Conservation (phyloP, 1,140 invertebrate genomes). For the Pogonomyrmex californicus region DNA sequence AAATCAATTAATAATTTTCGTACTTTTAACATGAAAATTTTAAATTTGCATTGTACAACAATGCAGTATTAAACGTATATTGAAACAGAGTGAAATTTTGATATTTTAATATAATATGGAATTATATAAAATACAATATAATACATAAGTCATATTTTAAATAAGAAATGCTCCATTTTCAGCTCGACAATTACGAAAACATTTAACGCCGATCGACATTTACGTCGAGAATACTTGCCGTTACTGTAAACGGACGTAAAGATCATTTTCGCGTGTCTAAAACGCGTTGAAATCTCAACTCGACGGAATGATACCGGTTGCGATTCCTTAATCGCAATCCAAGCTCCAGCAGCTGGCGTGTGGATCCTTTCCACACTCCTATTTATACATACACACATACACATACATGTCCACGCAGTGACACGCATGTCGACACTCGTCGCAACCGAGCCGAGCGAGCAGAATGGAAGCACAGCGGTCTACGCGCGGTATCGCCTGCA, state of each 20-base stretch:
- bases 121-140: neutral
- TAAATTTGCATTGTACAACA: neutral
- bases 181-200: neutral
- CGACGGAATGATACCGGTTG: slow-evolving; percentile 14
- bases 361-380: neutral
- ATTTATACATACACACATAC: neutral
- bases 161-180: neutral
- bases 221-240: neutral
- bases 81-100: neutral
- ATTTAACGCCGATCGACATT: neutral
- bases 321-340: slow-evolving; percentile 31
- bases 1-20: neutral
- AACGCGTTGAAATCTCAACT: slow-evolving; percentile 26
- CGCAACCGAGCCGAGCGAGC: slow-evolving; percentile 25
- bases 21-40: neutral
- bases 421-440: slow-evolving; percentile 21
- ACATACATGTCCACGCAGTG: neutral
- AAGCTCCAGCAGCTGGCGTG: slow-evolving; percentile 33
- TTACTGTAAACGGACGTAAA: neutral
- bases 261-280: slow-evolving; percentile 26
- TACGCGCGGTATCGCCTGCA: slow-evolving; percentile 60
- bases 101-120: slow-evolving; percentile 27
- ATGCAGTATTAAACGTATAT: slow-evolving; percentile 1
- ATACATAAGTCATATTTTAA: neutral
- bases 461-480: slow-evolving; percentile 21